phyloP scores from a whole-genome alignment of 2,113 vertebrate genomes.

The Aegypius monachus region DNA sequence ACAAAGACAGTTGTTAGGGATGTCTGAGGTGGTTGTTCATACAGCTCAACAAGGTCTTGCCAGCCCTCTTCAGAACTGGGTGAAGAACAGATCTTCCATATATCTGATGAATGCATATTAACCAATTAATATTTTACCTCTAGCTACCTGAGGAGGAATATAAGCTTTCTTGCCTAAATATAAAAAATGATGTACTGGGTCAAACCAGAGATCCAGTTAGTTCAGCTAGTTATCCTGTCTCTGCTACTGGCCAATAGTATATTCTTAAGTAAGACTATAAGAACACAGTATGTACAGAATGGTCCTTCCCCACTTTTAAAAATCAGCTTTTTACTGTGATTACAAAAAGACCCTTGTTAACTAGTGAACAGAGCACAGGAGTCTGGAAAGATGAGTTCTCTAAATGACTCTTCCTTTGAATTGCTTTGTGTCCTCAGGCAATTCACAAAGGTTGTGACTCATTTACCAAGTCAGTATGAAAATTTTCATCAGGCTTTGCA shows the following conservation, averaged over 20 bases:
- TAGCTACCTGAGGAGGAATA: background rate
- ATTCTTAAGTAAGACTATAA: background rate
- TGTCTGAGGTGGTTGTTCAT: background rate
- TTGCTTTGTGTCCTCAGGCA: background rate
- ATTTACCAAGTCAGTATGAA: background rate
- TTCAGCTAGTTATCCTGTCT: background rate
- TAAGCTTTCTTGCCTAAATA: background rate
- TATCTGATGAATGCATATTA: background rate
- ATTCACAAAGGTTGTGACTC: constrained; percentile 1
- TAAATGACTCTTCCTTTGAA: background rate
- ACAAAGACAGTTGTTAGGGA: background rate
- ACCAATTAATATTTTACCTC: background rate
- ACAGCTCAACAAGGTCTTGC: background rate
- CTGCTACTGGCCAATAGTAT: background rate
- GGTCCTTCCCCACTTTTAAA: background rate
- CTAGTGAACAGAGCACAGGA: background rate
- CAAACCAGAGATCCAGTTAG: background rate
- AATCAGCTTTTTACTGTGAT: background rate
- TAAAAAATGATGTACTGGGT: background rate
- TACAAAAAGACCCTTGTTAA: constrained; percentile 1
- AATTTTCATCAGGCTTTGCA: background rate
- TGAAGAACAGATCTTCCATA: background rate
- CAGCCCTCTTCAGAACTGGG: background rate
- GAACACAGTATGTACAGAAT: background rate
- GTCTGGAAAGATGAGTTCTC: background rate